A percentile compares a stretch with the other conserved stretches of the same genome.
phyloP scores from a whole-genome alignment of 2,797 vertebrate genomes.

The Valencia hispanica region DNA sequence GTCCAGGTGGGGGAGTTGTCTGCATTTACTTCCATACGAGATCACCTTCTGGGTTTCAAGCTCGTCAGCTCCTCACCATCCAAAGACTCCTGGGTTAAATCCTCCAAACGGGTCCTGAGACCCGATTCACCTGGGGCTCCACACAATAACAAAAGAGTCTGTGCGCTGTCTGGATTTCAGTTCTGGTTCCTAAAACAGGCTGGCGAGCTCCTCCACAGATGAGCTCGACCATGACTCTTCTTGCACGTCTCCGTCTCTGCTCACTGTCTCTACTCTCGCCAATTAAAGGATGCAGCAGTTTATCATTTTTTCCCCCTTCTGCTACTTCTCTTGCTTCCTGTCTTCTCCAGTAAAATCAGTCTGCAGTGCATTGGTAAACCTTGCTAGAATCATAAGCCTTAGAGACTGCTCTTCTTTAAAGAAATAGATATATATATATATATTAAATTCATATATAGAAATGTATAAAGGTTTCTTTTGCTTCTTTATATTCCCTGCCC shows the following conservation, averaged over 20 bases:
- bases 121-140: constrained; percentile 1
- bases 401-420: constrained; percentile 73
- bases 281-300: constrained; percentile 27
- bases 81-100: constrained; percentile 20
- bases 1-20: constrained; percentile 16
- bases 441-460: constrained; percentile 56
- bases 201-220: constrained; percentile 25
- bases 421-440: constrained; percentile 61
- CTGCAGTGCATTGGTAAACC: constrained; percentile 33
- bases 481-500: constrained; percentile 53
- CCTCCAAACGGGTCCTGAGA: constrained; percentile 14
- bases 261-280: constrained; percentile 21
- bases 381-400: constrained; percentile 74
- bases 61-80: background rate
- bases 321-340: constrained; percentile 8
- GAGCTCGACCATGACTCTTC: constrained; percentile 53
- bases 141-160: constrained; percentile 2
- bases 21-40: constrained; percentile 18
- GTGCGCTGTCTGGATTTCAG: background rate
- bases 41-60: constrained; percentile 2
- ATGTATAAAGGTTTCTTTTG: constrained; percentile 21
- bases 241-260: constrained; percentile 53
- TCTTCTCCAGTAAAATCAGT: constrained; percentile 30
- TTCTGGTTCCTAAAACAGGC: constrained; percentile 9
- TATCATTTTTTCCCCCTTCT: constrained; percentile 7